These are phyloP conservation scores for Speoplatyrhinus poulsoni DNA, from an alignment of 2,113 vertebrate genomes.

Conservation along the genomic window DNA sequence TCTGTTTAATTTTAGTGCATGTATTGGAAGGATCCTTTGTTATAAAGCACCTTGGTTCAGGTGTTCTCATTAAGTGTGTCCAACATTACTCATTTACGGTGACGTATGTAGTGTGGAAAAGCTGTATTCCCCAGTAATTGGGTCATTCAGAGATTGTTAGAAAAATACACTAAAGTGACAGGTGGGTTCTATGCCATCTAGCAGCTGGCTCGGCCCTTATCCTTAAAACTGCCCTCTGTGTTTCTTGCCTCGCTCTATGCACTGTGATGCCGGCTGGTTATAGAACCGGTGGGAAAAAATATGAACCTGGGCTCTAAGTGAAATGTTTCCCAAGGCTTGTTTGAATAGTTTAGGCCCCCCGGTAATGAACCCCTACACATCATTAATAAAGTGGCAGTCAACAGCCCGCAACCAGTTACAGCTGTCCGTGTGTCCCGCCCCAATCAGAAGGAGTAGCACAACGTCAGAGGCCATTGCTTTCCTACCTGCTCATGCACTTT, in stretches of 20 bases:
- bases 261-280: not conserved
- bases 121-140: constrained; percentile 38
- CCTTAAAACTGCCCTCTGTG: not conserved
- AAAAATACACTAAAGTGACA: constrained; percentile 34
- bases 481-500: not conserved
- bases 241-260: constrained; percentile 25
- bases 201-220: constrained; percentile 22
- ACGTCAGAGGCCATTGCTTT: not conserved
- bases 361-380: constrained; percentile 58
- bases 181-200: constrained; percentile 36
- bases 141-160: constrained; percentile 29
- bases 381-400: constrained; percentile 65
- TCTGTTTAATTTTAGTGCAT: too few species aligned
- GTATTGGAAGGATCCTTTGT: too few species aligned
- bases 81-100: constrained; percentile 6
- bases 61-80: constrained; percentile 5
- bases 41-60: not conserved
- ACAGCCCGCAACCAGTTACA: constrained; percentile 47
- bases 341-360: constrained; percentile 23
- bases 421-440: constrained; percentile 4
- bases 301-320: constrained; percentile 36
- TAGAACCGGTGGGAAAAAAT: constrained; percentile 18
- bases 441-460: not conserved
- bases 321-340: constrained; percentile 57
- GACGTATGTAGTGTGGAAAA: constrained; percentile 42